These are phyloP conservation scores for Tamias sibiricus DNA, from an alignment of 2,113 vertebrate genomes.

Conservation along the genomic window DNA sequence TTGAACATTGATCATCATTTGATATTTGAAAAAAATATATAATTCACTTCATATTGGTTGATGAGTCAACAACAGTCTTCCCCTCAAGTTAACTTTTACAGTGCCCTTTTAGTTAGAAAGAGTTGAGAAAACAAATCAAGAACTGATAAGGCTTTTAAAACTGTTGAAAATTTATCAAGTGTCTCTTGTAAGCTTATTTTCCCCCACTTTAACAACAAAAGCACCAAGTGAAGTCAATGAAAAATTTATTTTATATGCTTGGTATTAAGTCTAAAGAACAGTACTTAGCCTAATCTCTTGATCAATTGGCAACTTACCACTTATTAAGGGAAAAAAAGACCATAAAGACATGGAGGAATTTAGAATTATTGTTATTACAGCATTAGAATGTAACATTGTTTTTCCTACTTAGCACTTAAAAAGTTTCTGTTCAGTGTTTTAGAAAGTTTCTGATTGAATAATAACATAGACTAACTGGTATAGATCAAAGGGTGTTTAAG, in stretches of 20 bases:
- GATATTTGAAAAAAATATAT: background rate
- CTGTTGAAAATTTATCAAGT: conserved; percentile 20
- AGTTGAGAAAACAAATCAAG: background rate
- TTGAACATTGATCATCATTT: background rate
- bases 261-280: conserved; percentile 49
- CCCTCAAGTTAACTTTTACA: background rate
- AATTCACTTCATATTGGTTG: background rate
- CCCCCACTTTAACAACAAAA: background rate
- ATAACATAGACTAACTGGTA: background rate
- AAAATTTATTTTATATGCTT: conserved; percentile 63
- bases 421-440: conserved; percentile 39
- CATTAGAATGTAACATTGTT: background rate
- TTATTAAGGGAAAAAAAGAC: background rate
- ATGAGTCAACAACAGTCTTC: background rate
- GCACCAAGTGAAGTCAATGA: conserved; percentile 11
- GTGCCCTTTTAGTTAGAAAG: background rate
- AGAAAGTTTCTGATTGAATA: conserved; percentile 46
- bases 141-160: conserved; percentile 50
- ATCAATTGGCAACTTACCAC: background rate
- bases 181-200: background rate
- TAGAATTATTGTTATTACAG: background rate
- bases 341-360: background rate
- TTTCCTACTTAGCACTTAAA: conserved; percentile 25
- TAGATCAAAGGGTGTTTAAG: conserved; percentile 18
- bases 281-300: conserved; percentile 56